Conservation (phyloP, 2,113 vertebrate species). For the Riparia riparia region DNA sequence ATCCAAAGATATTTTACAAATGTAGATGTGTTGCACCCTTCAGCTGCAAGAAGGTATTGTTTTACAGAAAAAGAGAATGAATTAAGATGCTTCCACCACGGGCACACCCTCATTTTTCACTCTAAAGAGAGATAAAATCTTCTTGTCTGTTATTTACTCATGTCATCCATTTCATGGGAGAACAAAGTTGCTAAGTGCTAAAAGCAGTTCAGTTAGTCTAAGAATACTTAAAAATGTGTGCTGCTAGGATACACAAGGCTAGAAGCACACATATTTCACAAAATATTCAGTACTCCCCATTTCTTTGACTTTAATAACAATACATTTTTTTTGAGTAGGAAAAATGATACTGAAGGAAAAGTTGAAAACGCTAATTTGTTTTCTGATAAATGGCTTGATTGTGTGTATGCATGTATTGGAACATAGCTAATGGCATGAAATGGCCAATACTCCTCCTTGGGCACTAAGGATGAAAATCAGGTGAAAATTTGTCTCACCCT, state of each 20-base stretch:
- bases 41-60: neutral
- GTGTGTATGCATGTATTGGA: neutral
- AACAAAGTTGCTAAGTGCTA: neutral
- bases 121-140: neutral
- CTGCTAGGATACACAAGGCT: neutral
- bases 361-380: neutral
- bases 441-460: neutral
- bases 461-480: neutral
- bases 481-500: neutral
- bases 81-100: neutral
- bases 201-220: neutral
- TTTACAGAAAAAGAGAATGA: neutral
- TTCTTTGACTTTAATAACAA: neutral
- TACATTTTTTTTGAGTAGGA: neutral
- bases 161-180: neutral
- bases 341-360: neutral
- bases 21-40: neutral
- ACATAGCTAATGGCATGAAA: neutral
- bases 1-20: neutral
- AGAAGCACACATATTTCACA: neutral
- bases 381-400: constrained; percentile 1
- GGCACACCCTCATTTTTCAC: neutral
- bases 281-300: neutral
- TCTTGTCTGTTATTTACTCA: neutral
- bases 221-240: neutral